Evolutionary conservation across 2,797 vertebrate genomes (phyloP), one percentile per base, ranked within the genome.

Genomic region (Myotis vivesi): DNA sequence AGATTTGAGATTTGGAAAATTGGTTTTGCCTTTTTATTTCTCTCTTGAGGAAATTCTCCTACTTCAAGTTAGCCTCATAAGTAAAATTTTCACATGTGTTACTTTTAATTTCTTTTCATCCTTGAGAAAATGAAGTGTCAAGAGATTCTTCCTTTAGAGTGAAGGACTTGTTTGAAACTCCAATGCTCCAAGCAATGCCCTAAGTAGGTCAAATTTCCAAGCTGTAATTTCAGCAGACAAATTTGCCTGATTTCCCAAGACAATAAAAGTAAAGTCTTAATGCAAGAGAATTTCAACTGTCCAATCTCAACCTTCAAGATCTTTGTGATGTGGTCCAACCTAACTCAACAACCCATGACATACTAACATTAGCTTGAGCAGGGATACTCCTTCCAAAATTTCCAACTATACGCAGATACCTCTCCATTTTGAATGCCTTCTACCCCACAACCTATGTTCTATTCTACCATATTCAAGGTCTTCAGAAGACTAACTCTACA

Each of bases 71-170:
- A 96, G 62, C 77, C 79, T 95, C 92, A 49, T 86, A 93, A 93
- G 95, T 88, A 94, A 96, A 95, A 84, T 69, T 82, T 94, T 90
- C 89, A 83, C 92, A 87, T 81, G 81, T 81, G 79, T 92, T 94
- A 81, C 92, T 95, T 97, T 96, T 96, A 96, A 94, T 96, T 97
- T 96, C 83, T 96, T 95, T 91, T 95, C 85, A 94, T 95, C 96
- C 81, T 95, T 95, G 93, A 96, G 89, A 95, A 97, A 96, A 97
- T 84, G 93, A 96, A 97, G 82, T 92, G 95, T 84, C 94, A 89
- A 80, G 80, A 96, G 95, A 97, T 76, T 95, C 91, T 92, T 95
- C 83, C 77, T 89, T 94, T 89, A 94, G 83, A 95, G 87, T 28
- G 11, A 92, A 96, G 91, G 87, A 68, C 69, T 92, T 91, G 80